Evolutionary conservation across 2,888 invertebrate genomes (phyloP).

Genomic region (Baronia brevicornis): DNA sequence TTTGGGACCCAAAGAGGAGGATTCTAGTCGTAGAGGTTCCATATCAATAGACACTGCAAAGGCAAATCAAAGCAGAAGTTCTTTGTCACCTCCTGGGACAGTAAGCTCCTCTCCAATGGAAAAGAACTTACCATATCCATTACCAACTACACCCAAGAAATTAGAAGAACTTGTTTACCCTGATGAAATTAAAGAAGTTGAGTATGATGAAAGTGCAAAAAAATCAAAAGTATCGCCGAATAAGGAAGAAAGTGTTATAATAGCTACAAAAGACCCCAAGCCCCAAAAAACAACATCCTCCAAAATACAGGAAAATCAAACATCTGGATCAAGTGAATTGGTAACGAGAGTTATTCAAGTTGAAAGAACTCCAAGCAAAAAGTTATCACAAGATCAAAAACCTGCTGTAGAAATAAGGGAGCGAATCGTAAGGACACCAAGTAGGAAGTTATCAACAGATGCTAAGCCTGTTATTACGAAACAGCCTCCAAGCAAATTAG

Average conservation of each 20-base stretch:
- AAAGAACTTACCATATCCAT: slow-evolving; percentile 40
- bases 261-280: slow-evolving; percentile 33
- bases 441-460: slow-evolving; percentile 48
- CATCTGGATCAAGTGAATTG: slow-evolving; percentile 43
- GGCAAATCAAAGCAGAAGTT: slow-evolving; percentile 29
- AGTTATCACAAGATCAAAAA: slow-evolving; percentile 48
- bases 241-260: slow-evolving; percentile 41
- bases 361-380: slow-evolving; percentile 63
- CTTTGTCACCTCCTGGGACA: slow-evolving; percentile 45
- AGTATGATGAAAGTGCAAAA: slow-evolving; percentile 27
- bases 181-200: slow-evolving; percentile 36
- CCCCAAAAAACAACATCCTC: slow-evolving; percentile 27
- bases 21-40: slow-evolving; percentile 44
- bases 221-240: slow-evolving; percentile 40
- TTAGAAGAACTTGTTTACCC: slow-evolving; percentile 49
- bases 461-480: slow-evolving; percentile 41
- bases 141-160: slow-evolving; percentile 53
- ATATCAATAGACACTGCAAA: slow-evolving; percentile 43
- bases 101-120: slow-evolving; percentile 48
- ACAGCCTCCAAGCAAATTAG: slow-evolving; percentile 31
- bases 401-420: slow-evolving; percentile 59
- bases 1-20: slow-evolving; percentile 59
- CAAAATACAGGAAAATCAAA: slow-evolving; percentile 35
- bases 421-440: slow-evolving; percentile 63
- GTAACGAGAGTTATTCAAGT: slow-evolving; percentile 65